phyloP scores from a whole-genome alignment of 1,140 invertebrate species.

The Lepidurus apus region DNA sequence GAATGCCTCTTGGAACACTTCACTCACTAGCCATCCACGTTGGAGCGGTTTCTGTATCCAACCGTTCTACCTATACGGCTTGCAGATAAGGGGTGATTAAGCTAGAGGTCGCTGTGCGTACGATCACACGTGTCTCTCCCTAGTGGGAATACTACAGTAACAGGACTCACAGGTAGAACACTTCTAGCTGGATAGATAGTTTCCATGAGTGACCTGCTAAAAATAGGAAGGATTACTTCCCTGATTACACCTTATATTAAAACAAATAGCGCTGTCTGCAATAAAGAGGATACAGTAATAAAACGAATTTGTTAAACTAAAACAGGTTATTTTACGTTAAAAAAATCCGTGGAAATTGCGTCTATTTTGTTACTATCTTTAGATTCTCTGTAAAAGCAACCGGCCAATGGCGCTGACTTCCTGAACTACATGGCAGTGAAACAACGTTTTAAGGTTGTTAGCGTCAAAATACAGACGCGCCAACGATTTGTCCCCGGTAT shows the following conservation, averaged over 20 bases:
- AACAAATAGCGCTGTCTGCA: not conserved
- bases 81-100: not conserved
- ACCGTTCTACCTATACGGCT: not conserved
- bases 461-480: too few species aligned
- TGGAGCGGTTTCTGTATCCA: not conserved
- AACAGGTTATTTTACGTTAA: too few species aligned
- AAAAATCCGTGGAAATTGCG: too few species aligned
- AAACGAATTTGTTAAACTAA: too few species aligned
- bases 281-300: too few species aligned
- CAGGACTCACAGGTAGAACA: not conserved
- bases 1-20: not conserved
- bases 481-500: too few species aligned
- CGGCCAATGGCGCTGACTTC: too few species aligned
- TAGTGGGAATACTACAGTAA: not conserved
- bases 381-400: too few species aligned
- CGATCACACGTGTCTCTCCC: not conserved
- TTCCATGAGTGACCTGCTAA: slow-evolving; percentile 13
- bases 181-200: not conserved
- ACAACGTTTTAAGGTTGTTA: too few species aligned
- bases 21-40: not conserved
- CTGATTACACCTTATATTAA: not conserved
- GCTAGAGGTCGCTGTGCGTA: not conserved
- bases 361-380: too few species aligned
- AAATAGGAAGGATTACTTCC: not conserved
- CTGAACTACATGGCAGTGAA: too few species aligned